Evolutionary conservation across 2,113 vertebrate species (phyloP).

Genomic region (Psittacara wagleri): DNA sequence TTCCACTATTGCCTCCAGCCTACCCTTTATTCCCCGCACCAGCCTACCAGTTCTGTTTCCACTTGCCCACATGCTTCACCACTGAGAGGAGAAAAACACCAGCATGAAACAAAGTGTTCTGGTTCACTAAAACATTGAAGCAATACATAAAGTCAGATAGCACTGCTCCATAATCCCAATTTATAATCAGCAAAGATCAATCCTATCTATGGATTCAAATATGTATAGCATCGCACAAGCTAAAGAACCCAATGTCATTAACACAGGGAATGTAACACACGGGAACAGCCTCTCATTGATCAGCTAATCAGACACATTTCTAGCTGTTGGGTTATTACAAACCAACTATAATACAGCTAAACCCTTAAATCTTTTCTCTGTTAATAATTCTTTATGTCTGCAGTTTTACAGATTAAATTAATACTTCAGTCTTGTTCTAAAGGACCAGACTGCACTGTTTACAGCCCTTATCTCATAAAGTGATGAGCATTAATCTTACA

Average conservation of each 20-base stretch:
- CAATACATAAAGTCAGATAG: background rate
- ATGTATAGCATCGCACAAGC: background rate
- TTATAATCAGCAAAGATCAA: slow-evolving; percentile 11
- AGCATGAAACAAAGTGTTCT: background rate
- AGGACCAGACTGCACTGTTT: background rate
- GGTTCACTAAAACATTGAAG: slow-evolving; percentile 16
- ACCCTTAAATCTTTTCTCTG: background rate
- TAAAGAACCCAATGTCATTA: background rate
- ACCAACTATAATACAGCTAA: background rate
- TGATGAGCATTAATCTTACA: slow-evolving; percentile 7
- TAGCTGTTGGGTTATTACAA: slow-evolving; percentile 4
- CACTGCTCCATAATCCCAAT: background rate
- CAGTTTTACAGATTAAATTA: slow-evolving; percentile 7
- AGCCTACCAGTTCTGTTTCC: background rate
- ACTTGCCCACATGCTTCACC: background rate
- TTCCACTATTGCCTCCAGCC: background rate
- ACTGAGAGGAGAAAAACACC: background rate
- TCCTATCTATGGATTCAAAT: slow-evolving; percentile 15
- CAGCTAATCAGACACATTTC: background rate
- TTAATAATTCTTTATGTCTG: background rate
- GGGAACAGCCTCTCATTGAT: background rate
- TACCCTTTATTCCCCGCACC: background rate
- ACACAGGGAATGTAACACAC: background rate
- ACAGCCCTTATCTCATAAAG: background rate
- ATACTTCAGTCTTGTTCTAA: background rate